Percentiles rank a stretch among this genome's conserved stretches.
Conservation (phyloP, 2,797 vertebrate genomes). For the Pipistrellus nathusii region DNA sequence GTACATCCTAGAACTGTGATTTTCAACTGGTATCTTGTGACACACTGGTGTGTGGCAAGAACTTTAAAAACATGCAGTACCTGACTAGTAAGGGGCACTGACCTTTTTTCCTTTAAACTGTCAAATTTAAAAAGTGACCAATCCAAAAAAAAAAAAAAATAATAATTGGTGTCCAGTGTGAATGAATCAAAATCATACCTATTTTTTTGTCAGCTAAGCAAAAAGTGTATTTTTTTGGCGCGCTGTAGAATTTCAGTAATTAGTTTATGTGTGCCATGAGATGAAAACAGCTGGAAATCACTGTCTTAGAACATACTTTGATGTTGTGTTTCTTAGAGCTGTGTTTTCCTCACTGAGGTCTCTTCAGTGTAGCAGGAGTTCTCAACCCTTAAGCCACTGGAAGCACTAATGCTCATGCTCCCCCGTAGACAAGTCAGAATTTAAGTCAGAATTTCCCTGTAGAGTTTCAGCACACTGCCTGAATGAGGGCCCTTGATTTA, state of each 20-base stretch:
- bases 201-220: background rate
- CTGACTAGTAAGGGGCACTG: background rate
- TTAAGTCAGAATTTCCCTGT: background rate
- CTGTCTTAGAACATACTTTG: background rate
- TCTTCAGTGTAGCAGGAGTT: background rate
- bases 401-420: background rate
- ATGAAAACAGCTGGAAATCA: background rate
- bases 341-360: background rate
- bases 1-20: background rate
- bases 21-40: background rate
- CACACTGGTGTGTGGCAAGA: background rate
- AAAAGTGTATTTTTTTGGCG: too few species aligned
- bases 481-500: background rate
- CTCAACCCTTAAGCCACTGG: background rate
- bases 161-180: background rate
- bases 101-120: background rate
- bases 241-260: too few species aligned
- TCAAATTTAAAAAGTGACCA: background rate
- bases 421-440: background rate
- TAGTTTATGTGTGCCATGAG: too few species aligned
- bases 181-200: background rate
- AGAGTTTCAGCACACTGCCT: background rate
- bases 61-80: background rate
- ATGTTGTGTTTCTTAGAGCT: background rate
- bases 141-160: too few species aligned